Evolutionary conservation across 2,888 invertebrate genomes (phyloP), one percentile per base, ranked within the genome.

Genomic region (Mamestra brassicae): DNA sequence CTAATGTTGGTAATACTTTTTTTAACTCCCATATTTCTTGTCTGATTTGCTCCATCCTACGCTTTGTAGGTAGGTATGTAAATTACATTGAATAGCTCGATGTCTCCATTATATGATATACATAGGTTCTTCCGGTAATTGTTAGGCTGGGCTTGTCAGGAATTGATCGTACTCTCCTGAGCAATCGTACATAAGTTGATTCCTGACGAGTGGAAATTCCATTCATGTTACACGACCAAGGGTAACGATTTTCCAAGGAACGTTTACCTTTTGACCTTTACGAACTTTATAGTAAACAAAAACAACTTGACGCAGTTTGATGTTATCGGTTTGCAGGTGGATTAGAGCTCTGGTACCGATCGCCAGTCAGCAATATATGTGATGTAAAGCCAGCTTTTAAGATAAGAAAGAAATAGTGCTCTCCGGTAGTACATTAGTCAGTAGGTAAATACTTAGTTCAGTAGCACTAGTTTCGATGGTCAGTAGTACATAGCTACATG

Each of bases 281-380:
- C 47, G 36, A 52, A 11, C 45, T 52, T 45, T 36, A 7, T 13
- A 36, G 52, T 55, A 65, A 55, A 75, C 54, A 34, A 54, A 82
- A 68, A 82, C 77, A 76, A 82, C 36, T 82, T 79, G 38, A 82
- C 57, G 82, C 67, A 82, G 45, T 67, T 77, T 81, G 62, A 63
- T 63, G 77, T 82, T 82, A 76, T 82, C 78, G 57, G 42, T 80
- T 76, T 63, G 45, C 81, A 80, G 81, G 65, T 83, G 69, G 77
- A 68, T 64, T 69, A 83, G 42, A 60, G 13, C 42, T 63, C 17
- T 67, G 68, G 57, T 64, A 77, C 47, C 36, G 42, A 52, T 52
- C 55, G 42, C 63, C 80, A 50, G 72, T 71, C 83, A 47, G 66
- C 55, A 75, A 66, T 73, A 50, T 61, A 65, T 58, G 66, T 67